A percentile compares a stretch with the other conserved stretches of the same genome.
phyloP scores from a whole-genome alignment of 2,888 invertebrate genomes.

The Minunthozetes semirufus region DNA sequence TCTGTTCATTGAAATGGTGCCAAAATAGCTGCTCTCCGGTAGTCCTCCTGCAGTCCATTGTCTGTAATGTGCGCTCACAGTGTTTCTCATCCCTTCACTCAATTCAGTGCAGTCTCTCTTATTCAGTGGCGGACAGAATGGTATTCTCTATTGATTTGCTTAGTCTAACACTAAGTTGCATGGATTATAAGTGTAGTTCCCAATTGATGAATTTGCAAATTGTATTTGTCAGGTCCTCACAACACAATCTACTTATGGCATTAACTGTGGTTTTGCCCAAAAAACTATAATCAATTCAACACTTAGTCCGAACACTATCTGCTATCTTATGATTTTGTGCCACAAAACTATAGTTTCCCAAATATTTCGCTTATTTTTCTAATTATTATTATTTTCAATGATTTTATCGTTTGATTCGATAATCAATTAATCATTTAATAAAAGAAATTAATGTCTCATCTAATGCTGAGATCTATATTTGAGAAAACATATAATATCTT shows the following conservation, averaged over 20 bases:
- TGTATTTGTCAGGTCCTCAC: conserved; percentile 19
- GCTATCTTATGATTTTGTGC: too few relatives aligned
- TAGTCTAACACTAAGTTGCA: neutral
- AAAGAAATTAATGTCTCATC: neutral
- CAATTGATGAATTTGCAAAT: conserved; percentile 27
- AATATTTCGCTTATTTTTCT: too few relatives aligned
- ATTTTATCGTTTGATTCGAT: too few relatives aligned
- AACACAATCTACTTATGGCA: conserved; percentile 23
- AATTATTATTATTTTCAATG: too few relatives aligned
- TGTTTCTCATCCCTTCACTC: neutral
- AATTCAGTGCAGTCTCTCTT: neutral
- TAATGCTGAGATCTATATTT: neutral
- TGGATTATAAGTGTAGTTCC: conserved; percentile 16
- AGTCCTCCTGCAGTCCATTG: conserved; percentile 3
- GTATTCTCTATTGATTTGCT: conserved; percentile 24
- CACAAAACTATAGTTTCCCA: too few relatives aligned
- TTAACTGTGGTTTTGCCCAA: conserved; percentile 17
- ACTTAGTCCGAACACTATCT: neutral
- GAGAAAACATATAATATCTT: neutral
- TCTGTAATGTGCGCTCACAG: neutral
- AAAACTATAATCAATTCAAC: conserved; percentile 25
- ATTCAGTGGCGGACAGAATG: neutral
- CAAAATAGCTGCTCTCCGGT: conserved; percentile 12
- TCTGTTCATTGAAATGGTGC: neutral
- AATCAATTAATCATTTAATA: neutral